Base-by-base conservation (phyloP, 2,797 vertebrate genomes). In the Acanthurus lineatus region DNA sequence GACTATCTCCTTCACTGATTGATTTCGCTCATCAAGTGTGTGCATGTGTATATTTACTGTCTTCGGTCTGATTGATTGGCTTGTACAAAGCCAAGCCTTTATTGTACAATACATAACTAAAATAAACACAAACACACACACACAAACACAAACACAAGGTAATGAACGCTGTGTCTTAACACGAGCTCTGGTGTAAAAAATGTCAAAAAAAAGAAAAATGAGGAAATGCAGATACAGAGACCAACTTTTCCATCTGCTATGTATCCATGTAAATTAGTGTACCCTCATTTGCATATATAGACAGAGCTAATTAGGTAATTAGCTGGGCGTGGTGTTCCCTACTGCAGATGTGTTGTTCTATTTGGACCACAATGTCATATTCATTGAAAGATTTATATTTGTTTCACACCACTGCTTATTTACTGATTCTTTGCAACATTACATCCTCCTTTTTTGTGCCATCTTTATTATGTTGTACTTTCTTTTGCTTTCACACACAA, bases 1-100 rank as follows among this genome's bases (percentile, higher is more conserved):
- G 58, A 82, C 75, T 76, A 76, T 86, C 82, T 81, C 67, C 68
- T 62, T 45, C 32, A 54, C 69, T 86, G 87, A 89, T 85, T 89
- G 84, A 89, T 89, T 88, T 79, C 45, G 73, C 78, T 80, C 81
- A 83, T 82, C 77, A 73, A 69, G 48, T 25, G 40, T 54, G 69
- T 40, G 72, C 57, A 48, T 67, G 69, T 77, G 77, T 67, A 64
- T 59, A 15, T 84, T 72, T 71, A 44, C 35, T 63, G 45, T 73
- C 28, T 63, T 58, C 48, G 20, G 57, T 73, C 57, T 82, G 76
- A 88, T 86, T 86, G 73, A 88, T 78, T 80, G 65, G 64, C 62
- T 77, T 65, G 58, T 63, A 68, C 67, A 77, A 81, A 79, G 38
- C 57, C 45, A 69, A 35, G 20, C 38, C 44, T 49, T 63, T 62